phyloP scores from a whole-genome alignment of 1,140 invertebrate genomes.

The Zelostemma sp. region DNA sequence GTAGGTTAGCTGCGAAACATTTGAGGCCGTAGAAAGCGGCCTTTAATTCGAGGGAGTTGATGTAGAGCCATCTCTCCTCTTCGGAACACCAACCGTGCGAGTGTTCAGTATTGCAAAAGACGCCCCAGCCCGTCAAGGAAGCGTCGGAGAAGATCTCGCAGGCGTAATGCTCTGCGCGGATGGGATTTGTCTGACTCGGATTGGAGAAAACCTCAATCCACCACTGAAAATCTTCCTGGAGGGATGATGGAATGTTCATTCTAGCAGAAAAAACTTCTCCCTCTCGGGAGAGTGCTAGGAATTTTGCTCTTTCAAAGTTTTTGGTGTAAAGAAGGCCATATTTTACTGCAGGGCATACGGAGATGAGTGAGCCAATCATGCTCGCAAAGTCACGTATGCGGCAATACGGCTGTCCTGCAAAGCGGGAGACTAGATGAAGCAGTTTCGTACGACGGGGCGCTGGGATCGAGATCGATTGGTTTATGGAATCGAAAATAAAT shows the following conservation, averaged over 20 bases:
- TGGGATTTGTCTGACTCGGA: not conserved
- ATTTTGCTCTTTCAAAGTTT: not conserved
- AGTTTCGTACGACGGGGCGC: constrained; percentile 22
- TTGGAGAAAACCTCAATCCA: not conserved
- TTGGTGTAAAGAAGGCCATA: constrained; percentile 1
- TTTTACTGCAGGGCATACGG: not conserved
- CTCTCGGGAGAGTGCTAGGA: not conserved
- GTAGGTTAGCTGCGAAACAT: constrained; percentile 4
- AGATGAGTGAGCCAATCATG: constrained; percentile 11
- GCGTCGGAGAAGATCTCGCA: constrained; percentile 18
- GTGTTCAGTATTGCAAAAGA: not conserved
- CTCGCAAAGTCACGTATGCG: not conserved
- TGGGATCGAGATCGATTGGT: constrained; percentile 26
- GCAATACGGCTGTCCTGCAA: not conserved
- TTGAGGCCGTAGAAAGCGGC: too few species aligned
- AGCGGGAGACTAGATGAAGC: too few species aligned
- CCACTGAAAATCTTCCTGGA: constrained; percentile 1
- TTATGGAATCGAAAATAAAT: constrained; percentile 38
- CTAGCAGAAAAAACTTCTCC: not conserved
- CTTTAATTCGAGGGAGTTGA: constrained; percentile 1
- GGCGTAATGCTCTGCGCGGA: not conserved
- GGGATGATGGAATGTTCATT: not conserved
- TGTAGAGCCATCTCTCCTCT: not conserved
- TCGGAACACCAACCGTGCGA: constrained; percentile 4
- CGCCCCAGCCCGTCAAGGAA: constrained; percentile 18